These are phyloP conservation scores for Prunella fulvescens DNA, from an alignment of 2,113 vertebrate species.

Conservation along the genomic window DNA sequence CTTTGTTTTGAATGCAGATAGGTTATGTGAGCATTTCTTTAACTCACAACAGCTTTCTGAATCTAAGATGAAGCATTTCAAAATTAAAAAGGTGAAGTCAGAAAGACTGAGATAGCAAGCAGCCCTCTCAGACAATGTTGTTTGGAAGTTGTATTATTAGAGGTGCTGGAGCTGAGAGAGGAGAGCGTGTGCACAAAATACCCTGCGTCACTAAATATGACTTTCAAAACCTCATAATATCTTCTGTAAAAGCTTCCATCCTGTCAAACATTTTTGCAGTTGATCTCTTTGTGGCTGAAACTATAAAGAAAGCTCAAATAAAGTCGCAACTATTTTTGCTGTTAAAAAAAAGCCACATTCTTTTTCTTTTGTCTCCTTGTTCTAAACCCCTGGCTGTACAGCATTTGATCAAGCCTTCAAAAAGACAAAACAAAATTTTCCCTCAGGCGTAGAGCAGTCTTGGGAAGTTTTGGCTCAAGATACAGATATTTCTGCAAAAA, in stretches of 20 bases:
- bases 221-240: background rate
- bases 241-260: background rate
- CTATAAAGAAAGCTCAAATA: constrained; percentile 11
- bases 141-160: background rate
- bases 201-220: background rate
- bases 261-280: constrained; percentile 6
- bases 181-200: background rate
- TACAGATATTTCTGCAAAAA: background rate
- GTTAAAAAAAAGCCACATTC: background rate
- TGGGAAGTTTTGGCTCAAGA: constrained; percentile 5
- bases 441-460: constrained; percentile 4
- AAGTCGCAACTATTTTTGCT: background rate
- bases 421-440: constrained; percentile 18
- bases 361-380: background rate
- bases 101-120: background rate
- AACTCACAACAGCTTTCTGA: background rate
- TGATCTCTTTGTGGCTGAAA: background rate
- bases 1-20: constrained; percentile 14
- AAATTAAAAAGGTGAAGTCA: background rate
- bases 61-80: background rate
- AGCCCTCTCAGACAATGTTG: background rate
- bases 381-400: constrained; percentile 12
- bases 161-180: background rate
- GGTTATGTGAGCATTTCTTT: background rate
- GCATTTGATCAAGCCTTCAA: constrained; percentile 43